Base-by-base conservation (phyloP, 1,140 invertebrate species). In the Calliphora vicina region DNA sequence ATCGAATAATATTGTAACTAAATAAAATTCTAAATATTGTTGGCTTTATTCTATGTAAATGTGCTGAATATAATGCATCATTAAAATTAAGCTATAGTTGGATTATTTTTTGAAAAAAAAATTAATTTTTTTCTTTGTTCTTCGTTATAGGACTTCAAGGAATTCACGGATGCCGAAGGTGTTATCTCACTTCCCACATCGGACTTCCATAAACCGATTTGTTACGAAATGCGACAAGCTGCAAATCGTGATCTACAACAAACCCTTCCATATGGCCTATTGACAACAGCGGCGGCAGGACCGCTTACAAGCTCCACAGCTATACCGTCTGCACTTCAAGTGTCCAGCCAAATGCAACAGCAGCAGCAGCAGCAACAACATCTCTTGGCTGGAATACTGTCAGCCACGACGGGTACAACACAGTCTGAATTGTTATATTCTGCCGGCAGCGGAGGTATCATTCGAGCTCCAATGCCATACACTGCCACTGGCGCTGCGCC, bases 121-220 rank as follows among this genome's bases (percentile, higher is more conserved):
- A n/a, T n/a, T 23, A 6, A 17, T 76, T 76, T 76, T 42, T 81
- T 57, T 57, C 9, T 45, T 57, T 80, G 17, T 73, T 43, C 42
- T 29, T 42, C 61, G 84, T 90, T 90, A 81, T 92, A 97, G 95
- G 96, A 96, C 85, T 97, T 96, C 92, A 96, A 96, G 93, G 96
- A 97, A 86, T 96, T 95, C 92, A 95, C 95, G 86, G 96, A 97
- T 90, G 95, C 96, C 15, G 96, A 97, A 91, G 94, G 95, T 88
- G 92, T 96, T 85, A 96, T 97, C 94, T 95, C 95, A 50, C 93
- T 96, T 87, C 92, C 95, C 72, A 96, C 95, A 61, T 96, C 94
- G 85, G 96, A 97, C 88, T 94, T 96, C 91, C 89, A 90, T 85
- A 94, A 95, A 87, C 94, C 95, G 57, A 93, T 96, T 82, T 96